Evolutionary conservation across 2,888 invertebrate genomes (phyloP).

Genomic region (Eilema caniola): DNA sequence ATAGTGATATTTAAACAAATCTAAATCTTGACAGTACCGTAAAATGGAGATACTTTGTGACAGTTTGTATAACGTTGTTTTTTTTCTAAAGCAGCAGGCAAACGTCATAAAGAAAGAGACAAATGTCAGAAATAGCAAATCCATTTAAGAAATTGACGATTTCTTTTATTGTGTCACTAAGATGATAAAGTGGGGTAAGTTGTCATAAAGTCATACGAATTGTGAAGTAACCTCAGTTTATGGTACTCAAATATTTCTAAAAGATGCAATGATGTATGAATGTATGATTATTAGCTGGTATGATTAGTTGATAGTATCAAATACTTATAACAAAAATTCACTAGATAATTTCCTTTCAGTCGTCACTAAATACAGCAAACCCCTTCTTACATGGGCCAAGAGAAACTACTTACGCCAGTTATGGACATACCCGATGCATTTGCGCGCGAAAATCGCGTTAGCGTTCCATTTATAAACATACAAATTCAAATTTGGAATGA

Average conservation of each 20-base stretch:
- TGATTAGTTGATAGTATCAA: slow-evolving; percentile 35
- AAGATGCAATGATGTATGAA: neutral
- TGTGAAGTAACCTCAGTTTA: too few relatives aligned
- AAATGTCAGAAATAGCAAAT: too few relatives aligned
- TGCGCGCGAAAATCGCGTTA: neutral
- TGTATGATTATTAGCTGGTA: too few relatives aligned
- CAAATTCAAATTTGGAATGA: slow-evolving; percentile 5
- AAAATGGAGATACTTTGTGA: too few relatives aligned
- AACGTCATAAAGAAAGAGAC: too few relatives aligned
- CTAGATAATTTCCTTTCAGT: slow-evolving; percentile 44
- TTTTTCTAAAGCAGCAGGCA: too few relatives aligned
- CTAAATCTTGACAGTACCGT: neutral
- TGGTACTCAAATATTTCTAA: too few relatives aligned
- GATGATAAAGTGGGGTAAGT: too few relatives aligned
- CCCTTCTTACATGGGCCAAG: slow-evolving; percentile 4
- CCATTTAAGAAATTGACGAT: too few relatives aligned
- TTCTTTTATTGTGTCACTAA: too few relatives aligned
- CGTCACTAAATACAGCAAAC: slow-evolving; percentile 35
- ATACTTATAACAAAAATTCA: slow-evolving; percentile 33
- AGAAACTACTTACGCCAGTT: neutral
- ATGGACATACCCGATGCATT: neutral
- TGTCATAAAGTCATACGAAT: too few relatives aligned
- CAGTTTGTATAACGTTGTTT: too few relatives aligned
- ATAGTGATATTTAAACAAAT: neutral
- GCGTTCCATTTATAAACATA: neutral